A percentile compares a stretch with the other conserved stretches of the same genome.
These are phyloP conservation scores for Diadophis punctatus DNA, from an alignment of 2,113 vertebrate species.

Conservation along the genomic window DNA sequence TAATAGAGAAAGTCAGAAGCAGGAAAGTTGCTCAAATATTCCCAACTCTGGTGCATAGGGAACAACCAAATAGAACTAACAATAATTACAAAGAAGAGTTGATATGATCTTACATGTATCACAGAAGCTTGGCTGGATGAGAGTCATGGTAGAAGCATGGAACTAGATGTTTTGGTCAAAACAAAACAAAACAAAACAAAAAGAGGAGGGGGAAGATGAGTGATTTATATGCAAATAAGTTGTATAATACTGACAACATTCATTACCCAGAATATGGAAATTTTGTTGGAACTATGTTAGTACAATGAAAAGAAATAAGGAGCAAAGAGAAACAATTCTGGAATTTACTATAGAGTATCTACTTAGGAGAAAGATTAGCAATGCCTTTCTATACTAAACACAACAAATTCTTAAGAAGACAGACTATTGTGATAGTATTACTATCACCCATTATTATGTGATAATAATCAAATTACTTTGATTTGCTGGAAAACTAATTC, in stretches of 20 bases:
- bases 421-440: background rate
- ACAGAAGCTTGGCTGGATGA: background rate
- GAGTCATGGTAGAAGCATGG: background rate
- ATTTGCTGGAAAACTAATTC: background rate
- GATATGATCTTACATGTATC: background rate
- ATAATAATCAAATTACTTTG: background rate
- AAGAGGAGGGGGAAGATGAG: background rate
- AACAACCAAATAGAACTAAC: background rate
- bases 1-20: background rate
- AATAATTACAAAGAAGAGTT: background rate
- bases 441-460: background rate
- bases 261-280: background rate
- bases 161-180: background rate
- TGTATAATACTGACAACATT: background rate
- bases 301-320: background rate
- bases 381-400: background rate
- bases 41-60: background rate
- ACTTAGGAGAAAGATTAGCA: background rate
- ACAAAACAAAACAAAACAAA: background rate
- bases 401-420: background rate
- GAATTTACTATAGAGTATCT: background rate
- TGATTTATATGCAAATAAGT: background rate
- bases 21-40: background rate
- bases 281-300: background rate
- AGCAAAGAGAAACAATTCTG: background rate